Percentiles rank a stretch among this genome's conserved stretches.
These are phyloP conservation scores for Temnothorax unifasciatus DNA, from an alignment of 2,888 invertebrate species.

Conservation along the genomic window DNA sequence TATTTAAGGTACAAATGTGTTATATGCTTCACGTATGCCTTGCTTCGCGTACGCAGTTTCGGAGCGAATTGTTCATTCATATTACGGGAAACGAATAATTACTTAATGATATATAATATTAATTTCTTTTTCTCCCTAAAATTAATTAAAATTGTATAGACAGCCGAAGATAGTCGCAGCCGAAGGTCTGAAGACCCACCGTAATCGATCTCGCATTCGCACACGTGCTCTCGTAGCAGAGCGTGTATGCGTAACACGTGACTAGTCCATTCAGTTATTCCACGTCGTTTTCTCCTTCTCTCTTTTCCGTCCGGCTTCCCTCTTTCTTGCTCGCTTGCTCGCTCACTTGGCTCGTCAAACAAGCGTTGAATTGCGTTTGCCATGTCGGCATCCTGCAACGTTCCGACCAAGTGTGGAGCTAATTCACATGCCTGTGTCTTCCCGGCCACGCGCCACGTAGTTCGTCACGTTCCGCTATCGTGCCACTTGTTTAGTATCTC, in stretches of 20 bases:
- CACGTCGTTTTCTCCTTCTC: constrained; percentile 38
- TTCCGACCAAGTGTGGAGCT: constrained; percentile 31
- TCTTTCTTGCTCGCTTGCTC: constrained; percentile 61
- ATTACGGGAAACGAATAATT: background rate
- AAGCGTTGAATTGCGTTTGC: constrained; percentile 65
- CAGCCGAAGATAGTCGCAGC: background rate
- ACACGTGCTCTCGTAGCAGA: constrained; percentile 64
- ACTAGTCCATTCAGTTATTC: constrained; percentile 74
- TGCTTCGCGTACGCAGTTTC: background rate
- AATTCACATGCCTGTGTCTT: constrained; percentile 49
- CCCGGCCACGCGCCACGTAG: constrained; percentile 18
- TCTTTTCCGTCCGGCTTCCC: constrained; percentile 49
- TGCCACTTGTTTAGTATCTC: background rate
- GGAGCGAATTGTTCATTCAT: background rate
- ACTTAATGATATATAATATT: background rate
- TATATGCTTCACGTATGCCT: too few relatives aligned
- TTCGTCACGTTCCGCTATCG: constrained; percentile 37
- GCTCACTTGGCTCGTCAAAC: constrained; percentile 73
- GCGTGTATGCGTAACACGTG: constrained; percentile 73
- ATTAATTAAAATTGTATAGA: constrained; percentile 1
- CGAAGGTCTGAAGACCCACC: background rate
- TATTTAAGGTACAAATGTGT: background rate
- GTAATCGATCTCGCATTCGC: constrained; percentile 2
- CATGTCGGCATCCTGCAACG: constrained; percentile 40
- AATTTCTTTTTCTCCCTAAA: background rate